These are phyloP conservation scores for Synergus japonicus DNA, from an alignment of 2,888 invertebrate genomes.

Conservation along the genomic window DNA sequence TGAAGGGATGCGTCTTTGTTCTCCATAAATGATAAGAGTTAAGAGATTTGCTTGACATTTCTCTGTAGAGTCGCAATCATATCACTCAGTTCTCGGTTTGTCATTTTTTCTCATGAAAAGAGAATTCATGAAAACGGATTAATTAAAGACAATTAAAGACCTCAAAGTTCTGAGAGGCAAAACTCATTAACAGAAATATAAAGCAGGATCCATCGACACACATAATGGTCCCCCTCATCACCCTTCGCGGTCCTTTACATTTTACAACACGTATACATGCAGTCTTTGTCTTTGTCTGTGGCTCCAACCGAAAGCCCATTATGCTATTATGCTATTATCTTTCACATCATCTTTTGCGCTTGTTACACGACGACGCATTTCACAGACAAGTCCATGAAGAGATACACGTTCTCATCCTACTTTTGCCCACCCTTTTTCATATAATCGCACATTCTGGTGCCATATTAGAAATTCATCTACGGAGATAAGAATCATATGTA, in stretches of 20 bases:
- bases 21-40: conserved; percentile 17
- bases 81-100: conserved; percentile 9
- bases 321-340: conserved; percentile 33
- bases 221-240: not conserved
- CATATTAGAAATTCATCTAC: not conserved
- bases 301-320: not conserved
- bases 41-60: conserved; percentile 22
- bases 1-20: conserved; percentile 35
- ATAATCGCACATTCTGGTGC: not conserved
- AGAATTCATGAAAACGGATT: too few relatives aligned
- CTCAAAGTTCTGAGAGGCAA: not conserved
- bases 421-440: not conserved
- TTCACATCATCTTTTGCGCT: conserved; percentile 29
- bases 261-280: not conserved
- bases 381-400: conserved; percentile 2
- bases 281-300: conserved; percentile 6
- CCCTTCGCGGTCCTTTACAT: not conserved
- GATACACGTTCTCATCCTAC: conserved; percentile 32
- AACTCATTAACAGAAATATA: not conserved
- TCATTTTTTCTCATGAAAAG: not conserved
- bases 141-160: not conserved
- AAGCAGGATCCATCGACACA: not conserved
- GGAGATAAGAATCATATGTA: not conserved
- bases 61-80: conserved; percentile 7
- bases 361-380: conserved; percentile 38